Evolutionary conservation across 2,888 invertebrate genomes (phyloP).

Genomic region (Cheilosia vulpina): DNA sequence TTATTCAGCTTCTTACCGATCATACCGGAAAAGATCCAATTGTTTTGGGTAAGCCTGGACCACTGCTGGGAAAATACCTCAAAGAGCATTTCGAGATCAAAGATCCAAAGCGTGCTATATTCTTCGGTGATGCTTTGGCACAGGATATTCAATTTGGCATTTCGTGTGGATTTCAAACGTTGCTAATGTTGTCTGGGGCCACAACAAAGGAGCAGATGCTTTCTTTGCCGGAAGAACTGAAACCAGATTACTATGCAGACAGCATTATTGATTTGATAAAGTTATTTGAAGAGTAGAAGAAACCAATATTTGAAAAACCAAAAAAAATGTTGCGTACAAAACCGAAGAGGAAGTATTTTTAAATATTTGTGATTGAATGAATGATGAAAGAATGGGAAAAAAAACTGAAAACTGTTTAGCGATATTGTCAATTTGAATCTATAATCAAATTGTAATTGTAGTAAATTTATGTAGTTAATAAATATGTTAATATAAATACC

Average conservation of each 20-base stretch:
- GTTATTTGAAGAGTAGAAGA: conserved; percentile 71
- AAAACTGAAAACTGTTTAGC: conserved; percentile 4
- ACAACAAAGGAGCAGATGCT: conserved; percentile 79
- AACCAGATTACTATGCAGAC: conserved; percentile 81
- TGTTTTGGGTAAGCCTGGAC: conserved; percentile 84
- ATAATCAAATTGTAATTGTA: conserved; percentile 32
- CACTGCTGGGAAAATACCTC: conserved; percentile 80
- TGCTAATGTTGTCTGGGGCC: conserved; percentile 88
- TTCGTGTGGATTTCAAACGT: conserved; percentile 88
- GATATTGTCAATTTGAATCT: conserved; percentile 9
- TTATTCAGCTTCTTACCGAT: conserved; percentile 77
- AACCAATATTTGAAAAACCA: not conserved
- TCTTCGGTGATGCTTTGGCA: conserved; percentile 93
- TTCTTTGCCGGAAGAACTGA: conserved; percentile 75
- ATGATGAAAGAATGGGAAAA: conserved; percentile 21
- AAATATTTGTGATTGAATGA: conserved; percentile 24
- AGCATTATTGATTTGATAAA: conserved; percentile 79
- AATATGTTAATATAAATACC: not conserved
- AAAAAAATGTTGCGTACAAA: conserved; percentile 52
- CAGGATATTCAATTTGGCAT: conserved; percentile 91
- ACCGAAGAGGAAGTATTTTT: conserved; percentile 35
- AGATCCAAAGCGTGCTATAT: conserved; percentile 88
- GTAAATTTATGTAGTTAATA: conserved; percentile 48
- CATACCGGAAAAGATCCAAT: conserved; percentile 81
- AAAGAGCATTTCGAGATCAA: conserved; percentile 82